Evolutionary conservation across 1,140 invertebrate species (phyloP).

Genomic region (Thereuonema tuberculata): DNA sequence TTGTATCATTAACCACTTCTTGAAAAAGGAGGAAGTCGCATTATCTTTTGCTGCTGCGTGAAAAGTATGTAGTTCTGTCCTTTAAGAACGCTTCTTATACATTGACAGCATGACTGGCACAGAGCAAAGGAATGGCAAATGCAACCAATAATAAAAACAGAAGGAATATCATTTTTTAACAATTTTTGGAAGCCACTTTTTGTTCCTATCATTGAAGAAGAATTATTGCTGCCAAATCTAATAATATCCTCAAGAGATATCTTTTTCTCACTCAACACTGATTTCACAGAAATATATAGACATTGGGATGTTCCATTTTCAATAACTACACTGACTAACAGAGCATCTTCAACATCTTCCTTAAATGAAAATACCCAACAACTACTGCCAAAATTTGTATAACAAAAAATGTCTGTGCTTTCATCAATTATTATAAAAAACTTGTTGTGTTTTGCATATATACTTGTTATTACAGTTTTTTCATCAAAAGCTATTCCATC

Average conservation of each 20-base stretch:
- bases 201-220: not conserved
- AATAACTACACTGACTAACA: too few relatives aligned
- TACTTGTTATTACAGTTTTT: too few relatives aligned
- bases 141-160: not conserved
- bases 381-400: too few relatives aligned
- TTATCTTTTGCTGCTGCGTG: not conserved
- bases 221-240: constrained; percentile 1
- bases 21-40: not conserved
- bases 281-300: not conserved
- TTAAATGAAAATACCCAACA: too few relatives aligned
- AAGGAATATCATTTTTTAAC: constrained; percentile 1
- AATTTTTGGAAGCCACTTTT: constrained; percentile 1
- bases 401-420: too few relatives aligned
- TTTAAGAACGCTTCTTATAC: not conserved
- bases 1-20: not conserved
- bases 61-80: not conserved
- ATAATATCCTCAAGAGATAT: not conserved
- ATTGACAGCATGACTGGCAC: not conserved
- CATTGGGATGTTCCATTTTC: too few relatives aligned
- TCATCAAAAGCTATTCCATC: too few relatives aligned
- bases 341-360: too few relatives aligned
- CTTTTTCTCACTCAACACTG: not conserved
- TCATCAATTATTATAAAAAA: too few relatives aligned
- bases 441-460: too few relatives aligned
- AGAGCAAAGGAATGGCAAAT: not conserved